Base-by-base conservation (phyloP, 2,888 invertebrate genomes). In the Lottia gigantea region DNA sequence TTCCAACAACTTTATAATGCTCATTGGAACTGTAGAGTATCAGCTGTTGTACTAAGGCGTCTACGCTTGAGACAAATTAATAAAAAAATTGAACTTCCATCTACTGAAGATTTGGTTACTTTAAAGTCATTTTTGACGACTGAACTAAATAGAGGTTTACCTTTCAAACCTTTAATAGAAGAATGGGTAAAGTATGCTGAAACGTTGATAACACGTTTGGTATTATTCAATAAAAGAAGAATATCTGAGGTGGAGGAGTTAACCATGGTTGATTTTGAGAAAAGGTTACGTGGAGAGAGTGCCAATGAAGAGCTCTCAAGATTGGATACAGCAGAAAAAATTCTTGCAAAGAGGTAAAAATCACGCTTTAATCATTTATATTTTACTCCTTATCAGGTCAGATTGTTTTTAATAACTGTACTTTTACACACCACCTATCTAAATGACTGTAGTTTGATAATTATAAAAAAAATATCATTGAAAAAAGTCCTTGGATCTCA, bases 21-120 rank as follows among this genome's bases (percentile, higher is more conserved):
- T 19, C 70, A 70, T 63, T 73, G 70, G 73, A 70, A 67, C n/a
- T 19, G 45, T 16, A 70, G 64, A 47, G 67, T 73, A 31, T 61
- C 70, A n/a, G 49, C 40, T 64, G 70, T 73, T 7, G 70, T 70
- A n/a, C 66, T 67, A 25, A 40, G 73, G 3, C 64, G 49, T n/a
- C 63, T 61, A 23, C 26, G 62, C 3, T 61, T 73, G 45, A 67
- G 68, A 47, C 16, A 14, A 2, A 40, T 73, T 15, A 73, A 73
- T 65, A 73, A 70, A 46, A 66, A n/a, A 40, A n/a, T 16, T 26
- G 66, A 68, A 26, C 55, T 72, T n/a, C 72, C 68, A 46, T 16
- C 7, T 15, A 71, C 74, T 26, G 69, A 66, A 2, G 71, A 74
- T 47, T 26, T 74, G 19, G 46, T 71, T 15, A 46, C 2, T 31